Percentiles rank a stretch among this genome's conserved stretches.
These are phyloP conservation scores for Rhabdornis inornatus DNA, from an alignment of 2,113 vertebrate species.

Conservation along the genomic window DNA sequence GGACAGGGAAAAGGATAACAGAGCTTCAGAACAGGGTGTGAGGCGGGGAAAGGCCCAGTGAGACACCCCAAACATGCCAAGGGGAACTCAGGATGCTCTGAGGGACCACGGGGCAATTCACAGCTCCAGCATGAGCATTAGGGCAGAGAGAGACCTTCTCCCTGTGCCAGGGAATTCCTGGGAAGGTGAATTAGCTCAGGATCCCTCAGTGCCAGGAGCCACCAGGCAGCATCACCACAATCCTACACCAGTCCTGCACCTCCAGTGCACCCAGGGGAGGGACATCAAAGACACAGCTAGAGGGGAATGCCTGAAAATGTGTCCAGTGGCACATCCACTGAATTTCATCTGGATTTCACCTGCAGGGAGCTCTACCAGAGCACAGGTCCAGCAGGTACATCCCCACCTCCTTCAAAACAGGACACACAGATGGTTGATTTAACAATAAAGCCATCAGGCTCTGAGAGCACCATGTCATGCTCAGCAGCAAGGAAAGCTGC, in stretches of 20 bases:
- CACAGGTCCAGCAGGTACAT: accelerated
- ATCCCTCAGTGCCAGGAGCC: not conserved
- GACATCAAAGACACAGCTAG: accelerated
- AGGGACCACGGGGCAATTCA: not conserved
- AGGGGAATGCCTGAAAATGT: not conserved
- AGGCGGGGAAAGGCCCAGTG: not conserved
- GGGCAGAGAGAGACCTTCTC: accelerated
- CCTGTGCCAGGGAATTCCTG: not conserved
- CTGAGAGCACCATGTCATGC: not conserved
- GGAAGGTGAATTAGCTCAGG: not conserved
- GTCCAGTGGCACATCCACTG: accelerated
- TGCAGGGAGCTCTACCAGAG: not conserved
- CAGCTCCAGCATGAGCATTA: accelerated
- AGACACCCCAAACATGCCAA: not conserved
- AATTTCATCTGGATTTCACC: no score
- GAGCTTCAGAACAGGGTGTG: accelerated
- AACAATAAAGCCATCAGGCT: not conserved
- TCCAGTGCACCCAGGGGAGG: accelerated
- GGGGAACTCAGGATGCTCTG: not conserved
- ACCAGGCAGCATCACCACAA: not conserved
- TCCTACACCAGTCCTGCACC: not conserved
- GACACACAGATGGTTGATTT: accelerated
- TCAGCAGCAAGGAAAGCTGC: not conserved
- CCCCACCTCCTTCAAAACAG: not conserved
- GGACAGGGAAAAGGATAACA: not conserved